A percentile compares a stretch with the other conserved stretches of the same genome.
Conservation (phyloP, 2,113 vertebrate species). For the Corythornis vintsioides region DNA sequence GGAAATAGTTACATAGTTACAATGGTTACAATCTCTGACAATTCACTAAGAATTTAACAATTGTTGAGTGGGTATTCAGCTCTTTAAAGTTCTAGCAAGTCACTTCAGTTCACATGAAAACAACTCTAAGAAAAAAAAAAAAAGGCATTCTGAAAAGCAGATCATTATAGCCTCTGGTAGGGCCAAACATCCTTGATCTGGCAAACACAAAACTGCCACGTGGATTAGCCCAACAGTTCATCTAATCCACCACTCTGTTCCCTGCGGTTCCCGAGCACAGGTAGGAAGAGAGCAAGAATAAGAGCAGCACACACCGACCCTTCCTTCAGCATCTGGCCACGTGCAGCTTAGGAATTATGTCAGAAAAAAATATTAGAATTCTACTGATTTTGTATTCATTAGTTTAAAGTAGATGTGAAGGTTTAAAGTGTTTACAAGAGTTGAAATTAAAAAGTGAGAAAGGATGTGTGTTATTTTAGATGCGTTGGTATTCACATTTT, state of each 20-base stretch:
- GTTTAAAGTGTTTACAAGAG: neutral
- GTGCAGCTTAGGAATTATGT: neutral
- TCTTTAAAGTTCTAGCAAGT: neutral
- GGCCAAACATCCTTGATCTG: neutral
- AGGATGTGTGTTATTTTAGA: neutral
- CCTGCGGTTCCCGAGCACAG: fast-evolving
- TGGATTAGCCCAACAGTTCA: neutral
- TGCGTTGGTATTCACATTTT: neutral
- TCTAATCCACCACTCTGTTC: fast-evolving
- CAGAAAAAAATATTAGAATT: neutral
- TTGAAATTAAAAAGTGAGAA: neutral
- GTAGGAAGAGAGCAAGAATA: neutral
- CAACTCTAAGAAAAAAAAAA: neutral
- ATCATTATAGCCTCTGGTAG: neutral
- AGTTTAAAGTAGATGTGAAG: neutral
- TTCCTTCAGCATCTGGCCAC: neutral
- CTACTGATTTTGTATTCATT: neutral
- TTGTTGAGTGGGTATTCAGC: neutral
- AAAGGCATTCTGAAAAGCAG: neutral
- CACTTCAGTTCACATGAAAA: neutral
- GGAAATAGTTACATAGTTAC: neutral
- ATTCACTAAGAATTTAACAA: neutral
- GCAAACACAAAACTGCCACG: neutral
- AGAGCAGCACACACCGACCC: fast-evolving
- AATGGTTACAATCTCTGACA: neutral